Evolutionary conservation across 2,888 invertebrate species (phyloP).

Genomic region (Lordiphosa fenestrarum): DNA sequence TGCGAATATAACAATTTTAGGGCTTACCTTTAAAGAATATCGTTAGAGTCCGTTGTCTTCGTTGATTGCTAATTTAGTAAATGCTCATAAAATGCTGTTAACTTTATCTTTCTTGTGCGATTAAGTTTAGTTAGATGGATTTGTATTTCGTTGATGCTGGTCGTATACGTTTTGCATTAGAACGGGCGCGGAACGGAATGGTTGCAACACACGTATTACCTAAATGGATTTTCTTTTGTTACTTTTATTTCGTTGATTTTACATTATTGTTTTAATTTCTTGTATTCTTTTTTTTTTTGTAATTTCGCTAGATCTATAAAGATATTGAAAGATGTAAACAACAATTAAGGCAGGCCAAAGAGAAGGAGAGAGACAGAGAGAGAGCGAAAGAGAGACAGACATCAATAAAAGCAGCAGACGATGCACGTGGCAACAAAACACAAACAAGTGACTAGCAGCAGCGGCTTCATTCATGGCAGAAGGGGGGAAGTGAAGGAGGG

Average conservation of each 20-base stretch:
- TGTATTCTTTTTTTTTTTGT: slow-evolving; percentile 5
- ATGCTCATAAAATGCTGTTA: neutral
- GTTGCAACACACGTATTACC: slow-evolving; percentile 35
- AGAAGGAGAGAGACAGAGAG: slow-evolving; percentile 22
- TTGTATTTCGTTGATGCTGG: slow-evolving; percentile 18
- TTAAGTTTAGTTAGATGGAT: slow-evolving; percentile 35
- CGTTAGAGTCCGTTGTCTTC: too few species aligned
- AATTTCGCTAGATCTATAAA: slow-evolving; percentile 35
- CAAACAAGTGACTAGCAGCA: slow-evolving; percentile 46
- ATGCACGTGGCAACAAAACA: slow-evolving; percentile 53
- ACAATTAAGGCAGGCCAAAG: slow-evolving; percentile 32
- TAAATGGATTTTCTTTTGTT: slow-evolving; percentile 1
- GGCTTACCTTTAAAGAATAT: neutral
- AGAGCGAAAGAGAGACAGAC: slow-evolving; percentile 5
- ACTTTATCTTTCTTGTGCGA: slow-evolving; percentile 32
- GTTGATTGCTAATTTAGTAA: too few species aligned
- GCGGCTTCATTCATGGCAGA: slow-evolving; percentile 14
- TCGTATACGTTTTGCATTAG: slow-evolving; percentile 70
- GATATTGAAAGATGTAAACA: slow-evolving; percentile 49
- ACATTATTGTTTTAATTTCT: slow-evolving; percentile 23
- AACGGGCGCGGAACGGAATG: slow-evolving; percentile 68
- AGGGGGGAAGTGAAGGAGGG: slow-evolving; percentile 6
- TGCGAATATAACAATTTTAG: too few species aligned
- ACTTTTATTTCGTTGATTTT: slow-evolving; percentile 17
- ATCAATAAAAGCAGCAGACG: slow-evolving; percentile 10